A percentile compares a stretch with the other conserved stretches of the same genome.
These are phyloP conservation scores for Perca flavescens DNA, from an alignment of 2,113 vertebrate species.

Conservation along the genomic window DNA sequence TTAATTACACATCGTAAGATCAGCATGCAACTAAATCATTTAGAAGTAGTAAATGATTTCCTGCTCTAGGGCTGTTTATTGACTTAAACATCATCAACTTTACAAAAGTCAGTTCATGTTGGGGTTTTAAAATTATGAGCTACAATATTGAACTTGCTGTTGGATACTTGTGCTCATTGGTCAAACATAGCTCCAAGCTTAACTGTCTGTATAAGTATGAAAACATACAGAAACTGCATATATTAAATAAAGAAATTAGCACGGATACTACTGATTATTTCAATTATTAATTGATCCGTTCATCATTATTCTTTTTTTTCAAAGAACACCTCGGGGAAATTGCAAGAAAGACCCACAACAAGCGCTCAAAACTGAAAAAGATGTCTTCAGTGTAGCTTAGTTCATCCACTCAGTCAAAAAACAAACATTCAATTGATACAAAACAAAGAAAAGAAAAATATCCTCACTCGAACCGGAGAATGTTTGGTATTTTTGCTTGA, in stretches of 20 bases:
- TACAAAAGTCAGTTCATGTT: not conserved
- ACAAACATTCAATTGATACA: not conserved
- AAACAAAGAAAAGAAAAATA: not conserved
- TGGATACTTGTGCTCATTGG: not conserved
- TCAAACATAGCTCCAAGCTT: not conserved
- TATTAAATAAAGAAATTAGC: not conserved
- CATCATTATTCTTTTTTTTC: not conserved
- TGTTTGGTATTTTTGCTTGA: not conserved
- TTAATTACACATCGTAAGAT: slow-evolving; percentile 62
- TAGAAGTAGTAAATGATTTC: slow-evolving; percentile 52
- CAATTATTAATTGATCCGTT: not conserved
- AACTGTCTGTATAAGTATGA: not conserved
- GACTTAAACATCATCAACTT: slow-evolving; percentile 13
- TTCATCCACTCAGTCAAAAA: not conserved
- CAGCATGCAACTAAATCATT: slow-evolving; percentile 59
- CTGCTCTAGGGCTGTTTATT: slow-evolving; percentile 20
- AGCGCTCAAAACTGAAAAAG: not conserved
- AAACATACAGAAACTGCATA: not conserved
- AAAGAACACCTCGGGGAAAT: not conserved
- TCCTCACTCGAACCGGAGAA: not conserved
- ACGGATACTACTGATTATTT: not conserved
- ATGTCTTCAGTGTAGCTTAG: not conserved
- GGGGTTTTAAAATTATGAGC: not conserved
- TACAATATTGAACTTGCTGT: not conserved
- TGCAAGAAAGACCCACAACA: not conserved